A percentile compares a stretch with the other conserved stretches of the same genome.
Conservation (phyloP, 2,797 vertebrate species). For the Pteropus rufus region DNA sequence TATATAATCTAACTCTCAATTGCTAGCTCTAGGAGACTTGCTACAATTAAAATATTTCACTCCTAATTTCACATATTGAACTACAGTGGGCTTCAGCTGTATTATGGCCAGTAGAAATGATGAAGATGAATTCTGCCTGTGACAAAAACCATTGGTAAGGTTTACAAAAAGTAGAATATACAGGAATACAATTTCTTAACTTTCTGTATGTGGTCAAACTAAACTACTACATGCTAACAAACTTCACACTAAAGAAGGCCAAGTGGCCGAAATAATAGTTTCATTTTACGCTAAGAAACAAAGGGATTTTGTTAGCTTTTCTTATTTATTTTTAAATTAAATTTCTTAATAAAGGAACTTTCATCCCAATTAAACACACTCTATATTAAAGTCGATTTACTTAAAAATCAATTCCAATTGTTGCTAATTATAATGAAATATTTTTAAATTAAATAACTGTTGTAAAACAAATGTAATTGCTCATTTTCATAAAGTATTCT, state of each 20-base stretch:
- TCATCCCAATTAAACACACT: neutral
- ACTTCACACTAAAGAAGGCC: neutral
- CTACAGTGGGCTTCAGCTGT: neutral
- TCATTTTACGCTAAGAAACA: neutral
- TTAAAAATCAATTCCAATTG: neutral
- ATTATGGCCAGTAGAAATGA: neutral
- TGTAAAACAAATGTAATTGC: neutral
- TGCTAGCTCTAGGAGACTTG: constrained; percentile 12
- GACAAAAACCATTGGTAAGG: neutral
- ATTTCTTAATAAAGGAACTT: neutral
- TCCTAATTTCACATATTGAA: neutral
- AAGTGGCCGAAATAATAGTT: neutral
- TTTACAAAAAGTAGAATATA: neutral
- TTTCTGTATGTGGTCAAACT: neutral
- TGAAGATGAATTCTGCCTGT: neutral
- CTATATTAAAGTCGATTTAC: neutral
- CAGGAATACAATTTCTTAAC: neutral
- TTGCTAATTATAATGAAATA: neutral
- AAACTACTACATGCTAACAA: neutral
- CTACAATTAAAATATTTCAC: neutral
- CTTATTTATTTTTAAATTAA: neutral
- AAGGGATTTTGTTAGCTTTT: neutral
- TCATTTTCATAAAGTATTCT: neutral
- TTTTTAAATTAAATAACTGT: neutral
- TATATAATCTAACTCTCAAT: constrained; percentile 10